A percentile compares a stretch with the other conserved stretches of the same genome.
These are phyloP conservation scores for Argyresthia goedartella DNA, from an alignment of 2,888 invertebrate genomes.

Conservation along the genomic window DNA sequence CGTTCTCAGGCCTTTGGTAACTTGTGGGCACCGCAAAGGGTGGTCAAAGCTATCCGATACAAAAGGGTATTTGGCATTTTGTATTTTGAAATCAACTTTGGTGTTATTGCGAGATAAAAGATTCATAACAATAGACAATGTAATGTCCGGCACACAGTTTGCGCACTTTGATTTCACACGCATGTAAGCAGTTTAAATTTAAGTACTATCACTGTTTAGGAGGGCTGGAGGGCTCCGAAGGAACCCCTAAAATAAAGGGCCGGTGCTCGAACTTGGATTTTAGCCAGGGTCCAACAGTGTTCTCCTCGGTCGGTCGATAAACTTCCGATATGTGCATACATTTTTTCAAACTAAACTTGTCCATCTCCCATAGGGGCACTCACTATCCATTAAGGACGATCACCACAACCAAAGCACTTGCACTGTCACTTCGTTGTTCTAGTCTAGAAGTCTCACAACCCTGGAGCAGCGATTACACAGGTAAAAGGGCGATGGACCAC, in stretches of 20 bases:
- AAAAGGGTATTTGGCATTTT: slow-evolving; percentile 27
- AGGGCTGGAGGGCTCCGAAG: slow-evolving; percentile 20
- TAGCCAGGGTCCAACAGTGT: slow-evolving; percentile 30
- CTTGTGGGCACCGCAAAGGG: slow-evolving; percentile 19
- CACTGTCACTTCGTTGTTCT: no score
- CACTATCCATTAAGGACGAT: no score
- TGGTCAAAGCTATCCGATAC: slow-evolving; percentile 18
- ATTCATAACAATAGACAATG: slow-evolving; percentile 44
- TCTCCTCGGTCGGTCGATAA: slow-evolving; percentile 32
- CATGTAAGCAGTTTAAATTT: slow-evolving; percentile 10
- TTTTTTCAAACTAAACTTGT: slow-evolving; percentile 14
- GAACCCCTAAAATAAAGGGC: slow-evolving; percentile 22
- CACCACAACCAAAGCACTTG: no score
- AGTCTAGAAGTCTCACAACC: slow-evolving; percentile 23
- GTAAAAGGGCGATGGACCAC: slow-evolving; percentile 30
- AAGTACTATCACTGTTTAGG: slow-evolving; percentile 30
- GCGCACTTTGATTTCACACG: background rate
- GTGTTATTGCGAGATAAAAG: slow-evolving; percentile 21
- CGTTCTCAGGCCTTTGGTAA: slow-evolving; percentile 24
- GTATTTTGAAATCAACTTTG: slow-evolving; percentile 15
- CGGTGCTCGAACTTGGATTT: slow-evolving; percentile 23
- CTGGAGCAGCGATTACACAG: slow-evolving; percentile 22
- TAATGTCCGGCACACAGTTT: slow-evolving; percentile 9
- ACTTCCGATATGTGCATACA: slow-evolving; percentile 18
- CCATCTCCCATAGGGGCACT: slow-evolving; percentile 1